Conservation (phyloP, 2,113 vertebrate genomes). For the Bagarius yarrelli region DNA sequence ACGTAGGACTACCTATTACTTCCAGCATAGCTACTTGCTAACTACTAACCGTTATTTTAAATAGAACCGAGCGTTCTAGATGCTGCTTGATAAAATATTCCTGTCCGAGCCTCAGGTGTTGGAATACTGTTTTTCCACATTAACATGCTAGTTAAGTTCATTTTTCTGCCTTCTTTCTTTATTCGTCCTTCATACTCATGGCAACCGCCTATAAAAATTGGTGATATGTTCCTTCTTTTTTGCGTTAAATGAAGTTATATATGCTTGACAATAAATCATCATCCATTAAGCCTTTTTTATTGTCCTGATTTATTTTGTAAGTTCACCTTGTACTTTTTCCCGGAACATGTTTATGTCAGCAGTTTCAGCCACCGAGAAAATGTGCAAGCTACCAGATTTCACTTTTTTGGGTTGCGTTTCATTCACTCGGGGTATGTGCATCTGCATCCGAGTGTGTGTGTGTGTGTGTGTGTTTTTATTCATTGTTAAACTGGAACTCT, state of each 20-base stretch:
- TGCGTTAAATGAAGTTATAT: not conserved
- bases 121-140: too few relatives aligned
- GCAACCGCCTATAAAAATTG: not conserved
- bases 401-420: conserved; percentile 26
- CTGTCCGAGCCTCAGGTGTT: too few relatives aligned
- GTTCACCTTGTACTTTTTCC: not conserved
- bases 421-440: conserved; percentile 1
- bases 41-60: too few relatives aligned
- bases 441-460: conserved; percentile 4
- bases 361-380: conserved; percentile 15
- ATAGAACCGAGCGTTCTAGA: too few relatives aligned
- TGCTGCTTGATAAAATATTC: too few relatives aligned
- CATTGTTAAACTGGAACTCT: conserved; percentile 43
- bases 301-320: conserved; percentile 10
- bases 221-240: not conserved
- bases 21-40: too few relatives aligned
- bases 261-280: not conserved
- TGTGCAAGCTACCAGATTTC: conserved; percentile 47
- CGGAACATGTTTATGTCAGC: conserved; percentile 18
- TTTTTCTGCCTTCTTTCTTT: too few relatives aligned
- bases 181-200: too few relatives aligned
- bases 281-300: not conserved
- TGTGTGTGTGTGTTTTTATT: conserved; percentile 30
- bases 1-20: too few relatives aligned
- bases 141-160: too few relatives aligned